Conservation (phyloP, 1,140 invertebrate species). For the Maniola jurtina region DNA sequence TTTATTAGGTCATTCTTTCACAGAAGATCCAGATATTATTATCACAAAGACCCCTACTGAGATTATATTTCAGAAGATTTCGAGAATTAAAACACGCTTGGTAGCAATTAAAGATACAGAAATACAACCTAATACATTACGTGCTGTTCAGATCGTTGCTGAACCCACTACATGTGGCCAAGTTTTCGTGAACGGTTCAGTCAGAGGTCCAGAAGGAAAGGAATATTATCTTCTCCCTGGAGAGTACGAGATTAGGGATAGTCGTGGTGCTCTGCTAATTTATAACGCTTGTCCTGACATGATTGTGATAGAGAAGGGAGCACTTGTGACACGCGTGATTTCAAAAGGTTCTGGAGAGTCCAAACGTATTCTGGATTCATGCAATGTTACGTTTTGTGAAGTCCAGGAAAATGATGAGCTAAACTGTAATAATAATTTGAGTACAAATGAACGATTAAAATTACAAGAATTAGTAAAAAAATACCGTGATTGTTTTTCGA, state of each 20-base stretch:
- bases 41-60: not conserved
- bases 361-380: constrained; percentile 3
- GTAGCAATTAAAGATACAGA: not conserved
- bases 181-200: too few species aligned
- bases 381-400: constrained; percentile 19
- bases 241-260: not conserved
- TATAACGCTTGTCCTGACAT: not conserved
- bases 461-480: constrained; percentile 25
- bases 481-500: constrained; percentile 34
- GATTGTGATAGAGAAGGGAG: constrained; percentile 12
- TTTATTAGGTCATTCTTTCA: not conserved
- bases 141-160: not conserved
- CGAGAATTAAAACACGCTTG: too few species aligned
- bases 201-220: not conserved
- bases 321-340: constrained; percentile 17
- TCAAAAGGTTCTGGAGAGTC: not conserved
- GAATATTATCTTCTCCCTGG: not conserved
- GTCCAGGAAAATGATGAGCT: not conserved
- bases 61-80: not conserved
- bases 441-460: constrained; percentile 8
- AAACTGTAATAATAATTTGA: constrained; percentile 17
- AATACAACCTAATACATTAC: not conserved
- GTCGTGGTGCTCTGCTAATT: not conserved
- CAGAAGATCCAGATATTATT: not conserved
- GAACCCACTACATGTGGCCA: not conserved